A percentile compares a stretch with the other conserved stretches of the same genome.
Evolutionary conservation across 2,888 invertebrate genomes (phyloP).

Genomic region (Acleris cristana): DNA sequence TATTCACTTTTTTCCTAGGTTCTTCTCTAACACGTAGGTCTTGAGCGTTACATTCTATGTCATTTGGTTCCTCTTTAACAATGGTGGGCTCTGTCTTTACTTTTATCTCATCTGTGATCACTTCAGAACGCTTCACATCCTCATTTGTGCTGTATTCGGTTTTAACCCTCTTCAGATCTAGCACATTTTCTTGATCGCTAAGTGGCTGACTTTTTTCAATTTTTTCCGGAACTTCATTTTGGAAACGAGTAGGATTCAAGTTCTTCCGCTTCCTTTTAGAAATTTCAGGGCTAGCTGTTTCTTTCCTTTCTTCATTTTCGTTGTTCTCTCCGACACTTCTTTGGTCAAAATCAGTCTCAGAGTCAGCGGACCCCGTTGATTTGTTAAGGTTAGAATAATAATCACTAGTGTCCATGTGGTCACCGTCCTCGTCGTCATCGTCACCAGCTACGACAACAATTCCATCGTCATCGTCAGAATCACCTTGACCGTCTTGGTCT

Average conservation of each 20-base stretch:
- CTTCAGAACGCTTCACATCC: conserved; percentile 40
- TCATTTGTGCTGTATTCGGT: conserved; percentile 53
- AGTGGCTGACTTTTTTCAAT: conserved; percentile 49
- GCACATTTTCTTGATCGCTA: conserved; percentile 60
- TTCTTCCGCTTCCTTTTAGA: conserved; percentile 94
- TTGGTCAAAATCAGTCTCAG: conserved; percentile 76
- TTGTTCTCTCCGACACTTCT: conserved; percentile 73
- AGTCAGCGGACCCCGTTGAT: conserved; percentile 69
- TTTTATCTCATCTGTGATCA: conserved; percentile 54
- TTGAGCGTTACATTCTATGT: conserved; percentile 58
- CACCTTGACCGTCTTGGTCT: conserved; percentile 86
- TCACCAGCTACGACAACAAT: conserved; percentile 92
- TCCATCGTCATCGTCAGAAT: conserved; percentile 88
- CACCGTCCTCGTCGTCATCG: conserved; percentile 88
- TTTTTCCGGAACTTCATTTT: conserved; percentile 63
- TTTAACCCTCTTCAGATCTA: conserved; percentile 72
- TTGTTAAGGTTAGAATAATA: conserved; percentile 73
- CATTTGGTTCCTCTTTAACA: conserved; percentile 63
- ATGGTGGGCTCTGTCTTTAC: conserved; percentile 59
- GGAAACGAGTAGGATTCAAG: conserved; percentile 92
- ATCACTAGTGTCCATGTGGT: conserved; percentile 77
- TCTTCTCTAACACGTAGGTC: conserved; percentile 73
- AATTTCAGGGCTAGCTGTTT: conserved; percentile 81
- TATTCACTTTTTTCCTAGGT: conserved; percentile 63
- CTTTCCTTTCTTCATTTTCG: conserved; percentile 74